Conservation (phyloP, 2,797 vertebrate genomes). For the Loris lydekkerianus region DNA sequence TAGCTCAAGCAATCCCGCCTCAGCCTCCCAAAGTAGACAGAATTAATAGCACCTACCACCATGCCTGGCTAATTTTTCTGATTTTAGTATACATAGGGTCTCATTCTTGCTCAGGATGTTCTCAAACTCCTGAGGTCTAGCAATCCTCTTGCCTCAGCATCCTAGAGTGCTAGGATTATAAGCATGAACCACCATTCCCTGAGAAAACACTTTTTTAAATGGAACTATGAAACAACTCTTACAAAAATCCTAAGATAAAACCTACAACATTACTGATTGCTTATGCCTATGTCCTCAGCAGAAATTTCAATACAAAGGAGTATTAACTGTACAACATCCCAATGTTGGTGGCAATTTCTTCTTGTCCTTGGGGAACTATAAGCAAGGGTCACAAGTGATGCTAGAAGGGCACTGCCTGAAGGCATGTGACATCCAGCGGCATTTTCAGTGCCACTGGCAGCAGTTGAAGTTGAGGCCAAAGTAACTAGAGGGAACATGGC, state of each 20-base stretch:
- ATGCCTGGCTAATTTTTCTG: no score
- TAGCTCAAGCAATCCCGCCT: no score
- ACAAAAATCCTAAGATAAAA: background rate
- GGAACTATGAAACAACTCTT: background rate
- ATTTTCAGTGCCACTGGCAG: no score
- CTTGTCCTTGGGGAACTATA: background rate
- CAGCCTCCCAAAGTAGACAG: no score
- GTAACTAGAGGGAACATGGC: background rate
- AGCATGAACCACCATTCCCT: no score
- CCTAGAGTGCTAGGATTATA: no score
- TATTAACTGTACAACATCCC: background rate
- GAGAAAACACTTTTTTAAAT: background rate
- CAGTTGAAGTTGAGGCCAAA: background rate
- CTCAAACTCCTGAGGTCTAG: no score
- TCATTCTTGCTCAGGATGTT: no score
- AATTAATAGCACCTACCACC: no score
- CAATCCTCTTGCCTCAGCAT: no score
- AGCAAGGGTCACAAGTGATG: background rate
- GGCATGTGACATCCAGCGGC: no score
- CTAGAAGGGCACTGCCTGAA: fast-evolving
- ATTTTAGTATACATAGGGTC: no score
- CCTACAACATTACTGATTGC: background rate
- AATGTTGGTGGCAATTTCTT: background rate
- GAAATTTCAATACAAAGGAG: background rate
- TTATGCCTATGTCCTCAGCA: background rate